Evolutionary conservation across 1,140 invertebrate species (phyloP), one percentile per base, ranked within the genome.

Genomic region (Eriosoma lanigerum): DNA sequence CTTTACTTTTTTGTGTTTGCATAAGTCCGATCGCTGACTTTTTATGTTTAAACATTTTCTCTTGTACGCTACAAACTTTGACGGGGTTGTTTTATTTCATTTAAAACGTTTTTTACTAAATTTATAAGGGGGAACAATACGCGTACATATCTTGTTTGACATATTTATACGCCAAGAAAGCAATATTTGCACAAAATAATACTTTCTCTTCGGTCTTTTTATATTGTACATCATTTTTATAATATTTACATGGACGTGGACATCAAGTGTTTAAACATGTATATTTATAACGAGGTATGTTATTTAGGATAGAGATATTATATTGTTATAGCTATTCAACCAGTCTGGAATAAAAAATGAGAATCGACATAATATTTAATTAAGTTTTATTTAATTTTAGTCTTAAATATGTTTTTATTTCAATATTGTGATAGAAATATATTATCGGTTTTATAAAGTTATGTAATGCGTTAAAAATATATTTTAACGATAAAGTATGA

Each of bases 61-160:
- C 38, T 62, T 78, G 26, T 62, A 5, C 21, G 10, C 29, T 2
- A 26, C 24, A 13, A 1, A 38, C 29, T 44, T 62, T 58, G 56
- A 62, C 75, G 26, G 38, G 75, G 54, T 62, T 60, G 56, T 78
- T 78, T 78, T 78, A 78, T 78, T 78, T 62, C 75, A 13, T 78
- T 78, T 62, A 78, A 78, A 78, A 78, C 38, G 75, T 58, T 78
- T 78, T 62, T 60, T 48, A 26, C 21, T 24, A 29, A 52, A 72
- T 46, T 3, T 60, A 58, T 15, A 29, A 62, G 21, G 38, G 75
- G 56, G 75, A 46, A 13, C 0, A 78, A 58, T 48, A 38, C 54
- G n/a, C 21, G 21, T 29, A 15, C 19, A 17, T 72, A 48, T 78
- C 38, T 78, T 44, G 75, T 78, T 78, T 26, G 75, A 78, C 38